phyloP scores from a whole-genome alignment of 2,888 invertebrate genomes.

The Sisyra terminalis region DNA sequence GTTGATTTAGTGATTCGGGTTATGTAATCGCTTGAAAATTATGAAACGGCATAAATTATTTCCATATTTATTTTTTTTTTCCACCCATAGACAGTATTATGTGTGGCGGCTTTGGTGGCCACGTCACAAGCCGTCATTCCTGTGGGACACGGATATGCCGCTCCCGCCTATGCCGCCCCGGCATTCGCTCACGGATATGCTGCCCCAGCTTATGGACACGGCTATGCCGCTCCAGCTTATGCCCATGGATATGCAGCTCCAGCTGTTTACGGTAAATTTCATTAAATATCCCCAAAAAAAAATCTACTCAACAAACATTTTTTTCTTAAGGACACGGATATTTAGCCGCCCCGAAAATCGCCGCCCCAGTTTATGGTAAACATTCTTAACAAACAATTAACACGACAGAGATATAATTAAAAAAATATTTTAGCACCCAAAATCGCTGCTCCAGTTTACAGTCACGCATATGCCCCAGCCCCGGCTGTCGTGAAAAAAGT shows the following conservation, averaged over 20 bases:
- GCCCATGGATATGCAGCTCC: conserved; percentile 1
- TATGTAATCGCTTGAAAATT: no score
- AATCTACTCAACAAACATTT: no score
- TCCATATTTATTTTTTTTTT: conserved; percentile 1
- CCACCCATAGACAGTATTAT: conserved; percentile 5
- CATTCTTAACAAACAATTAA: no score
- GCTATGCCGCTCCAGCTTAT: background rate
- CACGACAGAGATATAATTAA: no score
- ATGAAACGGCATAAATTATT: background rate
- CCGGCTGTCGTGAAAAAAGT: conserved; percentile 22
- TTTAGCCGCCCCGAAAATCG: no score
- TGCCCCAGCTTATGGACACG: background rate
- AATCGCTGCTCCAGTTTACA: conserved; percentile 24
- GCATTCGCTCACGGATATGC: conserved; percentile 3
- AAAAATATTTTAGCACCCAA: conserved; percentile 9
- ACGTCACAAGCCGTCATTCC: conserved; percentile 6
- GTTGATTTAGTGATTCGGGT: no score
- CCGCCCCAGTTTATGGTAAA: no score
- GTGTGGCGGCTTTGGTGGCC: conserved; percentile 6
- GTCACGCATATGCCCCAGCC: conserved; percentile 29
- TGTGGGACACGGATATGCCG: conserved; percentile 6
- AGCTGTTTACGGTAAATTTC: background rate
- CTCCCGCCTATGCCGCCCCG: conserved; percentile 1
- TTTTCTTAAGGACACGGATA: no score
- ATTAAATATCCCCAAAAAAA: no score